These are phyloP conservation scores for Cyphomyrus discorhynchus DNA, from an alignment of 2,113 vertebrate genomes.

Conservation along the genomic window DNA sequence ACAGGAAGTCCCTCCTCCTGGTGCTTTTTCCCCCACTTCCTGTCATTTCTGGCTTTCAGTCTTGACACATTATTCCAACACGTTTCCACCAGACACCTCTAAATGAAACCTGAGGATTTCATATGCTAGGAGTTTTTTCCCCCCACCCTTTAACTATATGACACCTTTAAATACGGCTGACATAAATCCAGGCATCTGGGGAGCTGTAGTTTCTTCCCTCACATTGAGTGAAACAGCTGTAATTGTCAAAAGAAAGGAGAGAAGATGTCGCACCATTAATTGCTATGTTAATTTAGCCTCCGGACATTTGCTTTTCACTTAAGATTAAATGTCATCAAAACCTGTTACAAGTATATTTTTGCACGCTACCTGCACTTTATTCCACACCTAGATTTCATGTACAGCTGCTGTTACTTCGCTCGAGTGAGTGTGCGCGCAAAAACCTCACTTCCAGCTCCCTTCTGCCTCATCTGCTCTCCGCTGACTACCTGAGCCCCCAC, in stretches of 20 bases:
- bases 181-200: not conserved
- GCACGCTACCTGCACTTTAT: not conserved
- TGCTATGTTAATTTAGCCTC: not conserved
- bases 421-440: not conserved
- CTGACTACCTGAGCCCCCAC: not conserved
- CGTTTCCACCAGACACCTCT: not conserved
- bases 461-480: not conserved
- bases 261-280: not conserved
- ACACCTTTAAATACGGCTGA: not conserved
- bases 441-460: not conserved
- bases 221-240: not conserved
- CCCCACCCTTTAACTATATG: not conserved
- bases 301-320: not conserved
- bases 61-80: not conserved
- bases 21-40: not conserved
- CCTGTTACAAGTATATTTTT: not conserved
- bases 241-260: not conserved
- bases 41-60: not conserved
- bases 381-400: not conserved
- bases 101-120: not conserved
- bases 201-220: not conserved
- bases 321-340: not conserved
- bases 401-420: not conserved
- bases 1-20: not conserved
- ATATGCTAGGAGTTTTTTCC: not conserved